A percentile compares a stretch with the other conserved stretches of the same genome.
Evolutionary conservation across 2,113 vertebrate species (phyloP).

Genomic region (Taurulus bubalis): DNA sequence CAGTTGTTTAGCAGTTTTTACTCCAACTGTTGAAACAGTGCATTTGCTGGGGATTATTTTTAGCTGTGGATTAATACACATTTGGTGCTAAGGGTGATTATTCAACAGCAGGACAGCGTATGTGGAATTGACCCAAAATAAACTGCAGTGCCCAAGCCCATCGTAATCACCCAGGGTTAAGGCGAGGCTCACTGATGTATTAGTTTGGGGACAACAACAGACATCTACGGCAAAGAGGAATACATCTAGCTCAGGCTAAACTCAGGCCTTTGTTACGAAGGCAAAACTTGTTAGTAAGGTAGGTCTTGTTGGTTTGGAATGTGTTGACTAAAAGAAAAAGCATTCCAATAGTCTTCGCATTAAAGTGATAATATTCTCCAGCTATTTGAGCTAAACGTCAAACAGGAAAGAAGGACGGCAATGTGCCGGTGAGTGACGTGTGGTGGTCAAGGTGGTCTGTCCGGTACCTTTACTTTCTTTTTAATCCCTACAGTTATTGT

Average conservation of each 20-base stretch:
- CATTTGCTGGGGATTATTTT: not conserved
- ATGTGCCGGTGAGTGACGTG: slow-evolving; percentile 8
- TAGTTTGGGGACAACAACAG: not conserved
- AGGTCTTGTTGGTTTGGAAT: not conserved
- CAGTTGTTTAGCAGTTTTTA: not conserved
- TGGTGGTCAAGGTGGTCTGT: slow-evolving; percentile 4
- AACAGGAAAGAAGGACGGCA: not conserved
- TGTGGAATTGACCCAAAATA: not conserved
- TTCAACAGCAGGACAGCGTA: not conserved
- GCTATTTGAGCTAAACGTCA: not conserved
- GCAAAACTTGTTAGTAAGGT: not conserved
- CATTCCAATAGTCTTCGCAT: not conserved
- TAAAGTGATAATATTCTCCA: not conserved
- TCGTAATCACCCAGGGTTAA: not conserved
- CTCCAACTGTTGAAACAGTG: not conserved
- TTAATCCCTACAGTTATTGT: slow-evolving; percentile 23
- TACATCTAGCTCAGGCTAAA: not conserved
- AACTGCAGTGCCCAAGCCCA: not conserved
- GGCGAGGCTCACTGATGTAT: not conserved
- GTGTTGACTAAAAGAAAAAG: not conserved
- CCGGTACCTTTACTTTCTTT: not conserved
- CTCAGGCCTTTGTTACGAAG: not conserved
- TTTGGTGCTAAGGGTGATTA: not conserved
- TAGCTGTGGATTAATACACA: not conserved
- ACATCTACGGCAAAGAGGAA: not conserved